phyloP scores from a whole-genome alignment of 2,888 invertebrate species.

The Lobophora halterata region DNA sequence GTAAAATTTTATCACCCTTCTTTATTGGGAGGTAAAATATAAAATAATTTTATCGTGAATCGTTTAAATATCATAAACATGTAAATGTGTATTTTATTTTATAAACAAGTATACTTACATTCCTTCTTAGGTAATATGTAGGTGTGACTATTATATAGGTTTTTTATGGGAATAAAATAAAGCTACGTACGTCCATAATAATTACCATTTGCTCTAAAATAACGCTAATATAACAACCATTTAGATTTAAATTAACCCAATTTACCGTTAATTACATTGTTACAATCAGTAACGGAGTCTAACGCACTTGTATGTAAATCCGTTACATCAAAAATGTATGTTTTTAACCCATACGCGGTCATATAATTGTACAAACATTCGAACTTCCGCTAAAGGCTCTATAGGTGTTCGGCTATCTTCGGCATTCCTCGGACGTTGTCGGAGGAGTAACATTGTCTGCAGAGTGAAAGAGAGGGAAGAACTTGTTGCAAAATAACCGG shows the following conservation, averaged over 20 bases:
- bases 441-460: conserved; percentile 6
- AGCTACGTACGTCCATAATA: too few species aligned
- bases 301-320: conserved; percentile 1
- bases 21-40: too few species aligned
- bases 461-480: conserved; percentile 53
- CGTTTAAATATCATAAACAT: too few species aligned
- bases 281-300: conserved; percentile 15
- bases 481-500: conserved; percentile 75
- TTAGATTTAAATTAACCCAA: background rate
- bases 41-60: too few species aligned
- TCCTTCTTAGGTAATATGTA: too few species aligned
- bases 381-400: conserved; percentile 48
- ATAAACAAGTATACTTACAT: too few species aligned
- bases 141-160: too few species aligned
- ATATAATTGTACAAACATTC: conserved; percentile 47
- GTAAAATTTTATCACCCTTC: too few species aligned
- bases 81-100: too few species aligned
- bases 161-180: too few species aligned
- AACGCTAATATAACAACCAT: background rate
- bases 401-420: conserved; percentile 42
- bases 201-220: too few species aligned
- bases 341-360: conserved; percentile 29
- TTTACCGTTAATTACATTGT: conserved; percentile 13
- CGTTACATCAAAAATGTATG: conserved; percentile 12
- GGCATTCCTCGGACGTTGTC: conserved; percentile 31